These are phyloP conservation scores for Arge pagana DNA, from an alignment of 2,888 invertebrate species.

Conservation along the genomic window DNA sequence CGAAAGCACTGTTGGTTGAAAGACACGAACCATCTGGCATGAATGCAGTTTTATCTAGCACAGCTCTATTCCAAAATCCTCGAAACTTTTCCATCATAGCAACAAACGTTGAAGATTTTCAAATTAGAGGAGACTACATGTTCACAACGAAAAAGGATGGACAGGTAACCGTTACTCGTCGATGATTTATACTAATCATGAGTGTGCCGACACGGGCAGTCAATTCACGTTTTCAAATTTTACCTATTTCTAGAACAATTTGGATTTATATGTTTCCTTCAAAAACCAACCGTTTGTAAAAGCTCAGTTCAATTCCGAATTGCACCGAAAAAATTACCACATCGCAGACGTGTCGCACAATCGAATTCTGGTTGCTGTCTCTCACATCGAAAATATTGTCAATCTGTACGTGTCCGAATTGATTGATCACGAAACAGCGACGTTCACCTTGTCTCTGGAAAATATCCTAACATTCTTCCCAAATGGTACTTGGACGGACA, in stretches of 20 bases:
- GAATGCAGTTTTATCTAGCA: constrained; percentile 61
- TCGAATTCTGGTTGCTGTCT: constrained; percentile 80
- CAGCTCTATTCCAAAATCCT: constrained; percentile 40
- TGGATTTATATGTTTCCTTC: constrained; percentile 78
- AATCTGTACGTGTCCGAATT: constrained; percentile 83
- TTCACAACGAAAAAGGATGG: constrained; percentile 75
- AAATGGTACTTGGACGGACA: constrained; percentile 77
- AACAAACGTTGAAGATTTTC: constrained; percentile 78
- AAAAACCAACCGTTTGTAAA: constrained; percentile 71
- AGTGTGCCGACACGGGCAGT: constrained; percentile 14
- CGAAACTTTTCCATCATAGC: constrained; percentile 61
- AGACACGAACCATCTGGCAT: constrained; percentile 67
- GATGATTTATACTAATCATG: background rate
- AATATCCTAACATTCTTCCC: constrained; percentile 84
- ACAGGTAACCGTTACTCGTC: constrained; percentile 59
- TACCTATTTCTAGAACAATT: constrained; percentile 50
- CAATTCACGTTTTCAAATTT: background rate
- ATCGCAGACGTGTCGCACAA: constrained; percentile 83
- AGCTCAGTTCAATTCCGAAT: constrained; percentile 76
- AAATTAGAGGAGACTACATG: constrained; percentile 81
- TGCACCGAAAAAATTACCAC: constrained; percentile 72
- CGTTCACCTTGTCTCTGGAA: constrained; percentile 79
- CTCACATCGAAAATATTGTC: constrained; percentile 73
- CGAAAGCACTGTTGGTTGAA: constrained; percentile 68
- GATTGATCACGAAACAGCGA: constrained; percentile 64